Percentiles rank a stretch among this genome's conserved stretches.
These are phyloP conservation scores for Philereme vetulata DNA, from an alignment of 2,888 invertebrate genomes.

Conservation along the genomic window DNA sequence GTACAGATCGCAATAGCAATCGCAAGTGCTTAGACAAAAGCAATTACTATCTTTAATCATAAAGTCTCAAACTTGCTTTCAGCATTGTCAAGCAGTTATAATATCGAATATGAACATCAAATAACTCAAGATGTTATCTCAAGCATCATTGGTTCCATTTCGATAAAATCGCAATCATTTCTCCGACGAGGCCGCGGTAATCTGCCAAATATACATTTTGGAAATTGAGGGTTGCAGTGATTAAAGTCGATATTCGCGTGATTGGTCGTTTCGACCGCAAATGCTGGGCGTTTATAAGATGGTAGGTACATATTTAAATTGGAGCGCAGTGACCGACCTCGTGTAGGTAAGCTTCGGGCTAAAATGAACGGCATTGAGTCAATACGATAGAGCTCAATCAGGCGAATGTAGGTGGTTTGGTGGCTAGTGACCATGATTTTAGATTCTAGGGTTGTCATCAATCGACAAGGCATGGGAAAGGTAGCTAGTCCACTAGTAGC, in stretches of 20 bases:
- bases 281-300: conserved; percentile 50
- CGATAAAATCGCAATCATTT: conserved; percentile 26
- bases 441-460: no score
- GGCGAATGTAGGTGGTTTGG: conserved; percentile 18
- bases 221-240: conserved; percentile 11
- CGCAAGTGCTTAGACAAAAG: no score
- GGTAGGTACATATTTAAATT: conserved; percentile 55
- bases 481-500: no score
- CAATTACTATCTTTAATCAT: neutral
- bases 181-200: conserved; percentile 19
- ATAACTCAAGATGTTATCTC: conserved; percentile 23
- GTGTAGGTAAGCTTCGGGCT: conserved; percentile 16
- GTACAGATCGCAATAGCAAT: no score
- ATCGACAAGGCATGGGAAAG: no score
- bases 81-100: conserved; percentile 1
- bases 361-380: conserved; percentile 33
- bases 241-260: conserved; percentile 36
- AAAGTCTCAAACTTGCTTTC: neutral
- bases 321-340: conserved; percentile 56
- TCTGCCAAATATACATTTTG: conserved; percentile 10
- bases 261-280: conserved; percentile 30
- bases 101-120: conserved; percentile 12
- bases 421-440: no score
- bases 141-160: conserved; percentile 21
- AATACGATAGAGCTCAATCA: conserved; percentile 34